A percentile compares a stretch with the other conserved stretches of the same genome.
phyloP scores from a whole-genome alignment of 2,113 vertebrate species.

The Oryzias curvinotus region DNA sequence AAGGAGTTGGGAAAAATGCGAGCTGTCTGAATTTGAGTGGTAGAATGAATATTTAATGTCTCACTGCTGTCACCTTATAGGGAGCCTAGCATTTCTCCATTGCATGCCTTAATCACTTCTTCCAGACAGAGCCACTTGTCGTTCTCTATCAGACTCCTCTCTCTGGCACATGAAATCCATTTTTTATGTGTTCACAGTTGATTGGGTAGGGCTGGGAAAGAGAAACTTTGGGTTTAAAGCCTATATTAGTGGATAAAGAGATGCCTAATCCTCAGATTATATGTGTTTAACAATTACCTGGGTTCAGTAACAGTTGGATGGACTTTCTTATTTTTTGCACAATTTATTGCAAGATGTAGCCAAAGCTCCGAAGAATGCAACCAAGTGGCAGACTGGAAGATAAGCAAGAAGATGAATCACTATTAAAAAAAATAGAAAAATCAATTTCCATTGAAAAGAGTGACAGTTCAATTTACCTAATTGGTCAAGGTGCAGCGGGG shows the following conservation, averaged over 20 bases:
- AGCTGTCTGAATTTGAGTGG: slow-evolving; percentile 38
- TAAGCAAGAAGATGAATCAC: slow-evolving; percentile 27
- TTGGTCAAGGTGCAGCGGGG: slow-evolving; percentile 27
- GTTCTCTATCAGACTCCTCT: slow-evolving; percentile 26
- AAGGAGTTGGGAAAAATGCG: slow-evolving; percentile 32
- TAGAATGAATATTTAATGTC: slow-evolving; percentile 59
- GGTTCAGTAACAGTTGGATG: no score
- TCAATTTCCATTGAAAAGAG: slow-evolving; percentile 37
- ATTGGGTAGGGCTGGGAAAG: not conserved
- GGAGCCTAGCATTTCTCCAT: slow-evolving; percentile 18
- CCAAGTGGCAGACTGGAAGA: not conserved
- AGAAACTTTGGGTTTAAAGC: not conserved
- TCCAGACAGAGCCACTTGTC: slow-evolving; percentile 10
- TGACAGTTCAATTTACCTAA: slow-evolving; percentile 61
- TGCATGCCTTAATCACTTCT: slow-evolving; percentile 21
- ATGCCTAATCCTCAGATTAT: no score
- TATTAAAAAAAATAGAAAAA: slow-evolving; percentile 25
- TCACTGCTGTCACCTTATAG: slow-evolving; percentile 33
- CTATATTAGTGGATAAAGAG: no score
- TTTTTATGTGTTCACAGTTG: not conserved
- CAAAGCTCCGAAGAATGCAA: not conserved
- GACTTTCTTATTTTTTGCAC: no score
- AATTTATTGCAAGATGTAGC: no score
- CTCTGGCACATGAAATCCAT: slow-evolving; percentile 27
- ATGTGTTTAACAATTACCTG: no score